These are phyloP conservation scores for Natator depressus DNA, from an alignment of 2,113 vertebrate species.

Conservation along the genomic window DNA sequence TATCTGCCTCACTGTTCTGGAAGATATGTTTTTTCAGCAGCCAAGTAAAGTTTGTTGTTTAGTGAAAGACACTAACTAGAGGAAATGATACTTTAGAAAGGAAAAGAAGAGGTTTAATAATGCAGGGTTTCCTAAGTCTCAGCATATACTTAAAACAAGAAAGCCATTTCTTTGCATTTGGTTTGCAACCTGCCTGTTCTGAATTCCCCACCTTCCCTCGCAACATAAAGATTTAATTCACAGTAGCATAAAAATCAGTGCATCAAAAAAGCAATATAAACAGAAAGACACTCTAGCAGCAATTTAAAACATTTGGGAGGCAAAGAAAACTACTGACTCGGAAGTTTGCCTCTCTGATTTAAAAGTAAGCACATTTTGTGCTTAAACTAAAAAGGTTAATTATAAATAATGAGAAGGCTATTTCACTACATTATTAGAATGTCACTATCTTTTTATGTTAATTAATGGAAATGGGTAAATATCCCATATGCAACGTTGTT, in stretches of 20 bases:
- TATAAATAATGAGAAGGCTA: neutral
- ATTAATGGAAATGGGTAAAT: neutral
- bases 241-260: neutral
- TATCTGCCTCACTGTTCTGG: neutral
- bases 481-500: neutral
- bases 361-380: neutral
- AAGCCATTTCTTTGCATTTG: neutral
- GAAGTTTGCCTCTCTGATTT: neutral
- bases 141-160: conserved; percentile 10
- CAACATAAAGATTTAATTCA: conserved; percentile 1
- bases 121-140: neutral
- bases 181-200: conserved; percentile 2
- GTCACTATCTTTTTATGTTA: neutral
- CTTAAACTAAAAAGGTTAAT: neutral
- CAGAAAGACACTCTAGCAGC: neutral
- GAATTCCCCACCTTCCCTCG: neutral
- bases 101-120: neutral
- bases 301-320: neutral
- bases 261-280: conserved; percentile 20
- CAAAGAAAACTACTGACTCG: neutral
- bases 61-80: neutral
- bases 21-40: neutral
- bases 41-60: neutral
- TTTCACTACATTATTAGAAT: neutral
- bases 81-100: conserved; percentile 2